Base-by-base conservation (phyloP, 1,140 invertebrate species). In the Drepana arcuata region DNA sequence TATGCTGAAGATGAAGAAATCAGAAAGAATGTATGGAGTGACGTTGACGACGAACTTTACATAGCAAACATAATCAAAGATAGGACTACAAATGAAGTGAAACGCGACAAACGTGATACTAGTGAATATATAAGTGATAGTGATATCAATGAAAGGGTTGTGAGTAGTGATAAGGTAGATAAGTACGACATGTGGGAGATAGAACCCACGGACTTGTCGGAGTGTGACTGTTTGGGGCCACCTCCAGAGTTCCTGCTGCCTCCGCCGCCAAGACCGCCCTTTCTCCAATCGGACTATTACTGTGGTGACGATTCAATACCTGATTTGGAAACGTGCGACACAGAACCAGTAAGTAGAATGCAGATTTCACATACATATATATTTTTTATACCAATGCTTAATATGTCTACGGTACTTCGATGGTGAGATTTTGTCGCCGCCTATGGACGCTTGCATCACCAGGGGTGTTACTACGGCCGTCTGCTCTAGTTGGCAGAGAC, bases 221-320 rank as follows among this genome's bases (percentile, higher is more conserved):
- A 87, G 54, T 87, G 86, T 71, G 85, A 86, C 48, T 86, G 85
- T 58, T 78, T 86, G 31, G 86, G 85, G 27, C 85, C 86, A 42
- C 86, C 86, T 41, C 86, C 86, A 36, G 84, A 87, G 66, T 88
- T 88, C 52, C 67, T 86, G 28, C 67, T 88, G 49, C 86, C 86
- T 15, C 86, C 86, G 18, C 86, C 86, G 0, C 86, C 86, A 1
- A 46, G 86, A 48, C 86, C 86, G 16, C 86, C 86, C 1, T 81
- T 85, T 25, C 47, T 88, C 13, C 85, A 85, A 41, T 70, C 80
- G 2, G 83, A 84, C 2, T 83, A 82, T 26, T 81, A 82, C 46
- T 84, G 83, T 51, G 72, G 75, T 5, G 83, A 84, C 46, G 83
- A 84, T 42, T 80, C 83, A 1, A 75, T 84, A 41, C 69, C 81